phyloP scores from a whole-genome alignment of 2,888 invertebrate species.

The Lutraria lutraria region DNA sequence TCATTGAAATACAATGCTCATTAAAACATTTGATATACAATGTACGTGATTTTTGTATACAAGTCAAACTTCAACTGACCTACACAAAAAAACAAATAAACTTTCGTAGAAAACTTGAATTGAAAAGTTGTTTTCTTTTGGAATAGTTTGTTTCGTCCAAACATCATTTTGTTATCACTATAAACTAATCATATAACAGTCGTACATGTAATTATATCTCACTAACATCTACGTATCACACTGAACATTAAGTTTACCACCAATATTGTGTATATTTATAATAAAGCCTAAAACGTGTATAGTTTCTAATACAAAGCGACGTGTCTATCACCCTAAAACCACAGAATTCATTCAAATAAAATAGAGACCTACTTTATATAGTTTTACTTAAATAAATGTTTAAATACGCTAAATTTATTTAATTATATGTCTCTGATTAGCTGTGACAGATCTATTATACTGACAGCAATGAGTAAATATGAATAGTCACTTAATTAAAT shows the following conservation, averaged over 20 bases:
- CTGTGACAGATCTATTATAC: background rate
- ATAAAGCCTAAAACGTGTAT: background rate
- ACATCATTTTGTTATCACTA: background rate
- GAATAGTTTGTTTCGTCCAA: slow-evolving; percentile 4
- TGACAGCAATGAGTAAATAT: background rate
- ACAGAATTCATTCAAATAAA: background rate
- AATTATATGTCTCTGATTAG: background rate
- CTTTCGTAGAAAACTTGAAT: too few species aligned
- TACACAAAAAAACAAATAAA: too few species aligned
- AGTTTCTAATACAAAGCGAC: background rate
- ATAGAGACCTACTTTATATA: background rate
- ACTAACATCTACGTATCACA: background rate
- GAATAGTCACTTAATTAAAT: background rate
- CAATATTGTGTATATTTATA: background rate
- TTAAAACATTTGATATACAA: too few species aligned
- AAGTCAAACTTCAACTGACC: too few species aligned
- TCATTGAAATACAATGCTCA: too few species aligned
- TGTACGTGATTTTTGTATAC: too few species aligned
- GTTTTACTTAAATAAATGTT: background rate
- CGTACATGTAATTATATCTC: background rate
- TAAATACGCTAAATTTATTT: background rate
- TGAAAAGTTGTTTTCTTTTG: background rate
- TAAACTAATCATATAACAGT: background rate
- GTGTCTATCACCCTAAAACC: background rate
- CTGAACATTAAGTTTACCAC: background rate